Conservation (phyloP, 2,113 vertebrate species). For the Xiphophorus maculatus region DNA sequence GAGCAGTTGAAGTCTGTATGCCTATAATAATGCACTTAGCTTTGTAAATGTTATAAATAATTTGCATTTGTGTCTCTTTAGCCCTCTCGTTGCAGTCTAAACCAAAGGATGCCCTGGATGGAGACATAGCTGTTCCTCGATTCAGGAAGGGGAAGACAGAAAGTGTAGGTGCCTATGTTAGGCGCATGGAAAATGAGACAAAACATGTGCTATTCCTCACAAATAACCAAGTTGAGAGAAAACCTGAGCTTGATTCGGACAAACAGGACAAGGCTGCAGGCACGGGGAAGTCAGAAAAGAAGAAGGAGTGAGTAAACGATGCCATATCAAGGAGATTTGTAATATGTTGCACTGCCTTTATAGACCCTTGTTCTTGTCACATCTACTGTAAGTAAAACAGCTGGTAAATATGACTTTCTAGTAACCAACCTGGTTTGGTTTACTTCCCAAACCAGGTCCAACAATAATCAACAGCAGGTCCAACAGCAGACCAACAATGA, state of each 20-base stretch:
- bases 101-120: conserved; percentile 11
- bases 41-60: background rate
- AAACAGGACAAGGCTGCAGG: conserved; percentile 51
- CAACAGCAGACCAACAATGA: too few species aligned
- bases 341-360: too few species aligned
- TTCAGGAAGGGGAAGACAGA: conserved; percentile 83
- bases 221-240: conserved; percentile 83
- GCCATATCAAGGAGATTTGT: background rate
- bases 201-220: conserved; percentile 86
- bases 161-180: conserved; percentile 77
- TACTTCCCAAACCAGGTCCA: too few species aligned
- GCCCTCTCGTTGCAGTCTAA: conserved; percentile 31
- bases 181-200: conserved; percentile 87
- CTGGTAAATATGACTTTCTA: too few species aligned
- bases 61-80: conserved; percentile 14
- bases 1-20: background rate
- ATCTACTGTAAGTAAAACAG: too few species aligned
- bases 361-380: too few species aligned
- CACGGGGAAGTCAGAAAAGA: conserved; percentile 83
- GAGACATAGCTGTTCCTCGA: conserved; percentile 79
- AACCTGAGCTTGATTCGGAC: conserved; percentile 81
- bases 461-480: too few species aligned
- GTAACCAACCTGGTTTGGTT: too few species aligned
- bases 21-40: background rate
- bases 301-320: conserved; percentile 85